Evolutionary conservation across 2,797 vertebrate genomes (phyloP).

Genomic region (Platyrinchus mystaceus): DNA sequence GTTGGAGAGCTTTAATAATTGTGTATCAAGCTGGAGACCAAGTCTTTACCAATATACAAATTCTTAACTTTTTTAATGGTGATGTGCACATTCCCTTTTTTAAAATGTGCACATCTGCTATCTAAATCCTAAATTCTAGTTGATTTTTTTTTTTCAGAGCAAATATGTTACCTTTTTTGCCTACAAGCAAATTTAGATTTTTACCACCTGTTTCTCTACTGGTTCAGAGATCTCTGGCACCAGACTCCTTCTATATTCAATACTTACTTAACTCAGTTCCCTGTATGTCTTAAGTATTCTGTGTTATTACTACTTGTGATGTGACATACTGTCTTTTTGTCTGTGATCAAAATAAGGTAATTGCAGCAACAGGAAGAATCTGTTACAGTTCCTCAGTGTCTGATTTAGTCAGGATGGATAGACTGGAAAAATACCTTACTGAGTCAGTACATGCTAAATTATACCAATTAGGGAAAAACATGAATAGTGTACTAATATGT

Average conservation of each 20-base stretch:
- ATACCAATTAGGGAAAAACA: background rate
- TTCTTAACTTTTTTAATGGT: background rate
- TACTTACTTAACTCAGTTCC: background rate
- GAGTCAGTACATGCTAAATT: background rate
- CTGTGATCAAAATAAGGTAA: background rate
- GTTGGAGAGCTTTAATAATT: background rate
- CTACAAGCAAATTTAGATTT: background rate
- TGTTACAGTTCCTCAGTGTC: background rate
- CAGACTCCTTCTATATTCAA: rapidly evolving
- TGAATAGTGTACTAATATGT: background rate
- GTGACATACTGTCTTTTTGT: background rate
- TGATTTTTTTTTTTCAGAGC: background rate
- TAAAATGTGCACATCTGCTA: background rate
- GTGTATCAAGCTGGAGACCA: background rate
- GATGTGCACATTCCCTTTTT: background rate
- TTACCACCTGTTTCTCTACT: background rate
- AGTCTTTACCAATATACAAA: background rate
- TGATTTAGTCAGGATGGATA: background rate
- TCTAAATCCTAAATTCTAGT: background rate
- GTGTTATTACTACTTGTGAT: background rate
- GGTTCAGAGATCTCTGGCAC: background rate
- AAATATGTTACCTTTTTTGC: background rate
- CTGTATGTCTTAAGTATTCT: background rate
- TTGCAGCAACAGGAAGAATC: background rate
- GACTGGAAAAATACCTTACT: background rate